phyloP scores from a whole-genome alignment of 2,888 invertebrate species.

The Dexiosoma caninum region DNA sequence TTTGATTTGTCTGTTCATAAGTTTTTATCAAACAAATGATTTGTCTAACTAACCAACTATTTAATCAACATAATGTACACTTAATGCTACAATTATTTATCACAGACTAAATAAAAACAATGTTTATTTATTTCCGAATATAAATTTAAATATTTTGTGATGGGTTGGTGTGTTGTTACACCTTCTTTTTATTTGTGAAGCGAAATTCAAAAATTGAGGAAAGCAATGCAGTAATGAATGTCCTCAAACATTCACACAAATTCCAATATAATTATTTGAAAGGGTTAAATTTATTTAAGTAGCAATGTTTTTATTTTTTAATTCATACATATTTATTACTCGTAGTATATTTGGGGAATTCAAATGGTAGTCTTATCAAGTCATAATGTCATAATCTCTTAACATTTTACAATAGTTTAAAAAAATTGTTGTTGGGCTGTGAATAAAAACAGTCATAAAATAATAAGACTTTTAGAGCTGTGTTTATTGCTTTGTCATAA shows the following conservation, averaged over 20 bases:
- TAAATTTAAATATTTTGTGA: constrained; percentile 2
- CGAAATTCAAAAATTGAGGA: not conserved
- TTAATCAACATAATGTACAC: not conserved
- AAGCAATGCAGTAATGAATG: not conserved
- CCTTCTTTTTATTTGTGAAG: not conserved
- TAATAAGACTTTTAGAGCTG: no score
- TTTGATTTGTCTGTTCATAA: no score
- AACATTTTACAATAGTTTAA: no score
- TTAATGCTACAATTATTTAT: not conserved
- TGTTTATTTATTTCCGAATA: not conserved
- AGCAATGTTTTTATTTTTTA: not conserved
- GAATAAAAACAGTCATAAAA: no score
- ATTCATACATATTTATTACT: no score
- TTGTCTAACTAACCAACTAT: not conserved
- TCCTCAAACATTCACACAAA: not conserved
- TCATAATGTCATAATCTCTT: no score
- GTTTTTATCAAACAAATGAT: no score
- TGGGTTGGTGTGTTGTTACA: not conserved
- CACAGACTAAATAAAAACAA: not conserved
- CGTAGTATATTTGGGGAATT: no score
- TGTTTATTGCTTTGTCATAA: no score
- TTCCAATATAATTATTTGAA: not conserved
- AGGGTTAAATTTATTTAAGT: not conserved
- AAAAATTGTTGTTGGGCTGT: no score
- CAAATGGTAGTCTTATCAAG: no score